Percentiles rank a stretch among this genome's conserved stretches.
phyloP scores from a whole-genome alignment of 2,888 invertebrate genomes.

The Eristalis intricaria region DNA sequence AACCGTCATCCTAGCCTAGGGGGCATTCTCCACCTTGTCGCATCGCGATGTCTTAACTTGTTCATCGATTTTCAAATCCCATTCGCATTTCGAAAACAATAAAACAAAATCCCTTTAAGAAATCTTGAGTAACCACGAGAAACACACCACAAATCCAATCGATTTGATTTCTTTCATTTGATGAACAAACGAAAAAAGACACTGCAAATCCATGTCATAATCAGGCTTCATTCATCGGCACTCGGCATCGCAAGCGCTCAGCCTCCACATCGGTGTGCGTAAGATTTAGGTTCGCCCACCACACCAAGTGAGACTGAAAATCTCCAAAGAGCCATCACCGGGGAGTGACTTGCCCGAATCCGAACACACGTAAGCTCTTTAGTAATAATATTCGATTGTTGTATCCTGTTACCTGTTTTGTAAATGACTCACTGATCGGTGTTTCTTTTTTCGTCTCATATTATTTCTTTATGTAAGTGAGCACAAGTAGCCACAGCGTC shows the following conservation, averaged over 20 bases:
- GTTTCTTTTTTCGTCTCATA: not conserved
- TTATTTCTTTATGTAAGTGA: slow-evolving; percentile 23
- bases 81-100: no score
- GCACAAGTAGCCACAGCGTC: slow-evolving; percentile 5
- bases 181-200: not conserved
- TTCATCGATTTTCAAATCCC: no score
- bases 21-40: no score
- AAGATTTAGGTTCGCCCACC: not conserved
- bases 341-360: slow-evolving; percentile 12
- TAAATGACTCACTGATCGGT: slow-evolving; percentile 56
- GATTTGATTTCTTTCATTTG: no score
- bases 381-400: slow-evolving; percentile 7
- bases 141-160: no score
- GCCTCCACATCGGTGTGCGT: not conserved
- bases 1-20: no score
- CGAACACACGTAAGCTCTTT: not conserved
- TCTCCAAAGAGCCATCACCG: not conserved
- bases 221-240: not conserved
- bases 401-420: slow-evolving; percentile 68
- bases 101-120: no score
- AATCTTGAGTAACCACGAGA: no score
- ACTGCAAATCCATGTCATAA: not conserved
- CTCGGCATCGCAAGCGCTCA: no score
- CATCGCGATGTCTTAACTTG: no score
- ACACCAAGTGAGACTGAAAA: not conserved